These are phyloP conservation scores for Labeo catla DNA, from an alignment of 2,113 vertebrate genomes.

Conservation along the genomic window DNA sequence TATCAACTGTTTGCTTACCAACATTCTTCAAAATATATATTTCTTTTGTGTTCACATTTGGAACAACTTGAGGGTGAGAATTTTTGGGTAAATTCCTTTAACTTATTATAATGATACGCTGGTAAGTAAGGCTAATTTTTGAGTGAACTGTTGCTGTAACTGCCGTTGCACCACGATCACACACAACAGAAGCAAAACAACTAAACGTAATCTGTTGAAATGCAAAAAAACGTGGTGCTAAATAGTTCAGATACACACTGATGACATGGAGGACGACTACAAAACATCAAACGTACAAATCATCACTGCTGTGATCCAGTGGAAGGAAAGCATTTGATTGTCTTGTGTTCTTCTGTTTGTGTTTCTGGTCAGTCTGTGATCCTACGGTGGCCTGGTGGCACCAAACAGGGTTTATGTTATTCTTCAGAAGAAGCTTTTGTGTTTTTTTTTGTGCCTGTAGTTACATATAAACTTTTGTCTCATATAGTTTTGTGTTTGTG, in stretches of 20 bases:
- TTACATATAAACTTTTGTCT: slow-evolving; percentile 21
- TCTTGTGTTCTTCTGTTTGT: neutral
- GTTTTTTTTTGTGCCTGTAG: slow-evolving; percentile 28
- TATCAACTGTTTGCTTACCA: no score
- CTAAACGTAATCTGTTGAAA: neutral
- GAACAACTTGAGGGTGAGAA: neutral
- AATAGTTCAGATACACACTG: neutral
- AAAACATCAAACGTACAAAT: neutral
- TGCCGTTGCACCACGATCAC: neutral
- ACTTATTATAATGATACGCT: no score
- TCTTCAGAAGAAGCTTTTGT: neutral
- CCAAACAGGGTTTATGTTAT: neutral
- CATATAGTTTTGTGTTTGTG: neutral
- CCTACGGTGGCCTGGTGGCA: neutral
- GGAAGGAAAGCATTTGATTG: neutral
- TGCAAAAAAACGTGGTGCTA: neutral
- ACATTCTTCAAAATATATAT: no score
- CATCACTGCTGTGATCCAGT: neutral
- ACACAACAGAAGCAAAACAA: neutral
- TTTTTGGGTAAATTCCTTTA: no score
- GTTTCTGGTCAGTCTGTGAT: neutral
- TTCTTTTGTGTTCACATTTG: neutral
- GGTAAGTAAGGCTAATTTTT: neutral
- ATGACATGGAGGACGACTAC: neutral
- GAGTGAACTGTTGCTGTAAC: neutral